A percentile compares a stretch with the other conserved stretches of the same genome.
These are phyloP conservation scores for Autographa gamma DNA, from an alignment of 2,888 invertebrate genomes.

Conservation along the genomic window DNA sequence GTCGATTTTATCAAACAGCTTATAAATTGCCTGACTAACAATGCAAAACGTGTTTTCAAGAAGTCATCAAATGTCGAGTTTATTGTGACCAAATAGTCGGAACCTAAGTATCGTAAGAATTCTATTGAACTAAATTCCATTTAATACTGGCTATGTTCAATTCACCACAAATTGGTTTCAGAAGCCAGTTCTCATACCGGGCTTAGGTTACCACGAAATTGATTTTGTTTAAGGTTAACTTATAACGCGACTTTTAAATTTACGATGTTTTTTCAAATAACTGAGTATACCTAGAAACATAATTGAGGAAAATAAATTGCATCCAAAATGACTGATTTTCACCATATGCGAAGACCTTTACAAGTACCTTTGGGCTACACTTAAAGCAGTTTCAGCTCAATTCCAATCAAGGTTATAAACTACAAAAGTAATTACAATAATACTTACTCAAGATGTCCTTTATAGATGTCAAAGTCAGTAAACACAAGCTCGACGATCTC, in stretches of 20 bases:
- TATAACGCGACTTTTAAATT: too few relatives aligned
- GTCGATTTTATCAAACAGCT: too few relatives aligned
- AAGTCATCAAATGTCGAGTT: slow-evolving; percentile 21
- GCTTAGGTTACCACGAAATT: slow-evolving; percentile 42
- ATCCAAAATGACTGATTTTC: too few relatives aligned
- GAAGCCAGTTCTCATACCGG: slow-evolving; percentile 32
- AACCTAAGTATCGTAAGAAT: slow-evolving; percentile 10
- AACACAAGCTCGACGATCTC: slow-evolving; percentile 95
- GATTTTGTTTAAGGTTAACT: not conserved
- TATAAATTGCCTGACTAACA: too few relatives aligned
- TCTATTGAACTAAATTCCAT: slow-evolving; percentile 16
- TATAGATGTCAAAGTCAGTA: slow-evolving; percentile 93
- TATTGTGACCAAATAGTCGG: slow-evolving; percentile 13
- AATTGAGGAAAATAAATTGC: too few relatives aligned
- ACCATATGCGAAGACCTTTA: too few relatives aligned
- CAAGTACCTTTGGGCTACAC: too few relatives aligned
- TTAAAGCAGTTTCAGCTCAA: too few relatives aligned
- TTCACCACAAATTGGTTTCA: slow-evolving; percentile 44
- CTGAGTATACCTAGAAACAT: too few relatives aligned
- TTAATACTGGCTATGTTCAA: slow-evolving; percentile 28
- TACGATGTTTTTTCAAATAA: too few relatives aligned
- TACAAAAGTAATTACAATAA: slow-evolving; percentile 63
- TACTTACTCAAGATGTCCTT: slow-evolving; percentile 92
- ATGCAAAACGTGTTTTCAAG: not conserved
- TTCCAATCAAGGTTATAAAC: too few relatives aligned